Evolutionary conservation across 2,113 vertebrate species (phyloP).

Genomic region (Ciconia maguari): DNA sequence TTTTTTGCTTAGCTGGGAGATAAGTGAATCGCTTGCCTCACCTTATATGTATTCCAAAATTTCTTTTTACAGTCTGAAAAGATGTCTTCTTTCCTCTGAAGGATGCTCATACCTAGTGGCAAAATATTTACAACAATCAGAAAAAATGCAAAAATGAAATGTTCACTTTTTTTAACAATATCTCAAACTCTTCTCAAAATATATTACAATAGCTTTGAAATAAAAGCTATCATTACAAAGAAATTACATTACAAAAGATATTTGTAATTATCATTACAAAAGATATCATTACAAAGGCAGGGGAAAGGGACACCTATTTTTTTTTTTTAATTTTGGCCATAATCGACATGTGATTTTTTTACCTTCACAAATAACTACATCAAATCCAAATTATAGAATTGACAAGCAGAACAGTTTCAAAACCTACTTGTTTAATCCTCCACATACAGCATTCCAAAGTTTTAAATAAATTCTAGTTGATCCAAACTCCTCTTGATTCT

Average conservation of each 20-base stretch:
- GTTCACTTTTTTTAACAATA: not conserved
- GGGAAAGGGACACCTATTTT: not conserved
- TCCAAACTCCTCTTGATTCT: not conserved
- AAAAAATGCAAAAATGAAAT: not conserved
- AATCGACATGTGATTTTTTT: not conserved
- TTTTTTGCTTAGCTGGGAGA: not conserved
- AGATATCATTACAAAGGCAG: not conserved
- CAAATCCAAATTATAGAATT: not conserved
- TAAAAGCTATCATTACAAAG: not conserved
- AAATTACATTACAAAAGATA: not conserved
- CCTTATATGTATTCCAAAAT: conserved; percentile 91
- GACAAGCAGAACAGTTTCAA: not conserved
- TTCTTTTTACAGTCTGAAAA: conserved; percentile 86
- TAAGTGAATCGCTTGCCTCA: conserved; percentile 51
- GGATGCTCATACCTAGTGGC: conserved; percentile 82
- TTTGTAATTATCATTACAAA: too few relatives aligned
- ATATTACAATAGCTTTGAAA: not conserved
- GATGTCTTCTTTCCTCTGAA: conserved; percentile 87
- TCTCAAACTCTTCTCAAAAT: not conserved
- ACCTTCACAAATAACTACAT: not conserved
- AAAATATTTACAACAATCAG: conserved; percentile 45
- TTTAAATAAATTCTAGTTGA: not conserved
- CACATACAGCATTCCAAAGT: not conserved
- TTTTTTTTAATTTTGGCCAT: not conserved
- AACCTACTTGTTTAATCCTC: not conserved